A percentile compares a stretch with the other conserved stretches of the same genome.
Conservation (phyloP, 1,140 invertebrate species). For the Cheumatopsyche charites region DNA sequence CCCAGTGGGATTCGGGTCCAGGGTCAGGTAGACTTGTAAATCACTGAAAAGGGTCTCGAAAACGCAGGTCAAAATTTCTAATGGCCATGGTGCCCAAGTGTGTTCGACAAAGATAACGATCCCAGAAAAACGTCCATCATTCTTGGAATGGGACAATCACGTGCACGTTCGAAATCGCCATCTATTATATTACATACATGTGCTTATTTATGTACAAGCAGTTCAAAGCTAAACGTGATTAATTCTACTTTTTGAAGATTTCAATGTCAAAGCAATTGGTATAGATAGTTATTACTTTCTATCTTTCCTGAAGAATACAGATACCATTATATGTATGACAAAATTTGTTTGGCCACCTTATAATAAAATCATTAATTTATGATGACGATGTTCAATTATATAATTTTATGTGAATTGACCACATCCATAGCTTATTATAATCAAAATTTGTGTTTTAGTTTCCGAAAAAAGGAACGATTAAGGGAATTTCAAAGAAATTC, state of each 20-base stretch:
- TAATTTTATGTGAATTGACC: no score
- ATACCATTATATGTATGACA: neutral
- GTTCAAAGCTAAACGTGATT: no score
- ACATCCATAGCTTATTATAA: no score
- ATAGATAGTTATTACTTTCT: neutral
- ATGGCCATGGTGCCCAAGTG: conserved; percentile 28
- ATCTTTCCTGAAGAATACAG: neutral
- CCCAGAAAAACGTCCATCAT: conserved; percentile 40
- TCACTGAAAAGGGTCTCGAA: conserved; percentile 28
- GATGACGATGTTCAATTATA: no score
- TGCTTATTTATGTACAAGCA: conserved; percentile 3
- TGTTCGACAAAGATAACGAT: conserved; percentile 37
- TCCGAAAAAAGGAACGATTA: no score
- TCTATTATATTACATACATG: neutral
- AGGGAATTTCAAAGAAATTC: no score
- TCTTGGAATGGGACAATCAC: conserved; percentile 34
- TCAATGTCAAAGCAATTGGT: no score
- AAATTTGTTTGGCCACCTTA: neutral
- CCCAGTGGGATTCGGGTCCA: neutral
- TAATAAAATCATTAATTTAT: no score
- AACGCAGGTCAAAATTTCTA: conserved; percentile 35
- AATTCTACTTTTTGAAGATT: no score
- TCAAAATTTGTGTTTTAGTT: no score
- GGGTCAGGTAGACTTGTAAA: conserved; percentile 29
- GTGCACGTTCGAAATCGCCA: neutral